Conservation (phyloP, 2,888 invertebrate species). For the Eristalis tenax region DNA sequence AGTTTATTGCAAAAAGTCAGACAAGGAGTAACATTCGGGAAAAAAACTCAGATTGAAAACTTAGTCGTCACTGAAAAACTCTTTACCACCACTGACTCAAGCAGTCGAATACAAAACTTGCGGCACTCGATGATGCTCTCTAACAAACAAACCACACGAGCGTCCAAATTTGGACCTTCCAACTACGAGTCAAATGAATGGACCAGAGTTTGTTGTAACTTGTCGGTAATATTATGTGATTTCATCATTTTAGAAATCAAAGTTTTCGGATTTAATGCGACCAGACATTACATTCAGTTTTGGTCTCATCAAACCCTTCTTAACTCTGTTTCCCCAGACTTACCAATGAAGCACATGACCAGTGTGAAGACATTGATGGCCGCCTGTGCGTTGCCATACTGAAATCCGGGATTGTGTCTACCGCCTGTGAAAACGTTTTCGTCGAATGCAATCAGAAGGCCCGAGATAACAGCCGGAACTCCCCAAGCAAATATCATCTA, state of each 20-base stretch:
- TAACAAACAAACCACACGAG: neutral
- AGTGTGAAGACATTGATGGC: conserved; percentile 89
- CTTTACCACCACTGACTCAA: conserved; percentile 6
- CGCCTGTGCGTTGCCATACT: conserved; percentile 89
- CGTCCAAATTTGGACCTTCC: conserved; percentile 19
- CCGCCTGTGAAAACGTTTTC: conserved; percentile 82
- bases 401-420: conserved; percentile 88
- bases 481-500: conserved; percentile 85
- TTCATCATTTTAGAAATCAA: conserved; percentile 37
- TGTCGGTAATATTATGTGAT: conserved; percentile 32
- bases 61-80: conserved; percentile 77
- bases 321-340: conserved; percentile 73
- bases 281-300: no score
- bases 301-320: neutral
- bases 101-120: conserved; percentile 32
- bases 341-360: conserved; percentile 90
- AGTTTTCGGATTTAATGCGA: neutral
- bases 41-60: conserved; percentile 79
- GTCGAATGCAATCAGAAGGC: conserved; percentile 84
- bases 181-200: neutral
- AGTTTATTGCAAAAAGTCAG: neutral
- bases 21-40: neutral
- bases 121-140: no score
- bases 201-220: conserved; percentile 64
- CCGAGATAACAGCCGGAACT: conserved; percentile 86